Percentiles rank a stretch among this genome's conserved stretches.
phyloP scores from a whole-genome alignment of 2,888 invertebrate species.

The Zeuzera pyrina region DNA sequence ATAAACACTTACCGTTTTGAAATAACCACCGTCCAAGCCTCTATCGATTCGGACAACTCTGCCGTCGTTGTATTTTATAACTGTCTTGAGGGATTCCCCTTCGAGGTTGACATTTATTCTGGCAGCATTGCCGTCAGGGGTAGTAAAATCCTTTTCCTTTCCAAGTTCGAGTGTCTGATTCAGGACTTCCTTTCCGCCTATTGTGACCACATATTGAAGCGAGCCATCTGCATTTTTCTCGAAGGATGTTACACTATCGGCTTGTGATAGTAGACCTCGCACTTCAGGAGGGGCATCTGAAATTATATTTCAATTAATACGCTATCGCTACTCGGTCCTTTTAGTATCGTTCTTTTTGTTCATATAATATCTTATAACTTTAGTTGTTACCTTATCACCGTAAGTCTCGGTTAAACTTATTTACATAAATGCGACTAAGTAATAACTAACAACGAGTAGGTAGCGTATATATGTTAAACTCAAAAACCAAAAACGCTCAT shows the following conservation, averaged over 20 bases:
- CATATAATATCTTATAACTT: too few relatives aligned
- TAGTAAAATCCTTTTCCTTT: conserved; percentile 11
- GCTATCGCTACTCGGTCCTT: too few relatives aligned
- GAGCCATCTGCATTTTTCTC: conserved; percentile 13
- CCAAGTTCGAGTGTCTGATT: conserved; percentile 9
- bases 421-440: too few relatives aligned
- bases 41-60: conserved; percentile 10
- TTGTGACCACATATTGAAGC: conserved; percentile 10
- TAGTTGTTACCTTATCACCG: too few relatives aligned
- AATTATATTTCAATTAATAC: too few relatives aligned
- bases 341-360: too few relatives aligned
- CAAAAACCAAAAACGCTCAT: too few relatives aligned
- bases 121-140: conserved; percentile 12
- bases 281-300: too few relatives aligned
- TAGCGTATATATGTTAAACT: too few relatives aligned
- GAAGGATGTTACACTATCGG: conserved; percentile 6
- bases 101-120: conserved; percentile 12
- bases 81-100: conserved; percentile 10
- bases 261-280: too few relatives aligned
- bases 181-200: conserved; percentile 7
- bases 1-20: conserved; percentile 15
- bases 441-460: too few relatives aligned
- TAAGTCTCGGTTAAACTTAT: too few relatives aligned
- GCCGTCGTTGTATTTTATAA: conserved; percentile 10
- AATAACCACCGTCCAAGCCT: conserved; percentile 8